phyloP scores from a whole-genome alignment of 2,113 vertebrate genomes.

The Tautogolabrus adspersus region DNA sequence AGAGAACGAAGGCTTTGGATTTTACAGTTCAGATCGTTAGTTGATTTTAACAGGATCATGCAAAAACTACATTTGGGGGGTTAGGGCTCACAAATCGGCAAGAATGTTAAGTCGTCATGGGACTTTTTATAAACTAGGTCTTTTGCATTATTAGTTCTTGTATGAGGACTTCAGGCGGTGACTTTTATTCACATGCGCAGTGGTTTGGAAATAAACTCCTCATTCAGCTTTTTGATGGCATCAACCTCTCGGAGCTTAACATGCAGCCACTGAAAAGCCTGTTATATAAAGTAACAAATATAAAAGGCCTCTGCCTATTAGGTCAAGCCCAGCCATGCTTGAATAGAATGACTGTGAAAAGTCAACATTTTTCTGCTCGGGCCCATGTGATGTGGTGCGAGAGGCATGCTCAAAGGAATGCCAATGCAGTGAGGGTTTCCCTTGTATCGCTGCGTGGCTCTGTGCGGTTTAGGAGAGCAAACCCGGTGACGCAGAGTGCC shows the following conservation, averaged over 20 bases:
- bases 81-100: too few species aligned
- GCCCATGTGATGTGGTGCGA: slow-evolving; percentile 71
- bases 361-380: slow-evolving; percentile 71
- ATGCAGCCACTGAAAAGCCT: slow-evolving; percentile 42
- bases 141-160: slow-evolving; percentile 4
- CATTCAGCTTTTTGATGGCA: slow-evolving; percentile 27
- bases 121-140: background rate
- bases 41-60: too few species aligned
- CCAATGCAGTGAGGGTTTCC: slow-evolving; percentile 70
- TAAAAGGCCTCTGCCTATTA: slow-evolving; percentile 53
- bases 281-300: slow-evolving; percentile 53
- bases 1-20: too few species aligned
- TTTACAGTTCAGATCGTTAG: too few species aligned
- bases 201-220: slow-evolving; percentile 49
- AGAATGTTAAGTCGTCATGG: slow-evolving; percentile 22
- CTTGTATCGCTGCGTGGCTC: slow-evolving; percentile 56
- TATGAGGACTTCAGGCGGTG: slow-evolving; percentile 24
- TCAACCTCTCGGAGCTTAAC: slow-evolving; percentile 7
- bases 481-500: slow-evolving; percentile 66
- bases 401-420: slow-evolving; percentile 75
- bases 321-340: slow-evolving; percentile 65
- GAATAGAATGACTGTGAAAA: slow-evolving; percentile 73
- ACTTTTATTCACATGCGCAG: slow-evolving; percentile 34
- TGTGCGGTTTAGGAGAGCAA: slow-evolving; percentile 66
- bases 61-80: too few species aligned